Evolutionary conservation across 2,888 invertebrate species (phyloP), one percentile per base, ranked within the genome.

Genomic region (Myopa testacea): DNA sequence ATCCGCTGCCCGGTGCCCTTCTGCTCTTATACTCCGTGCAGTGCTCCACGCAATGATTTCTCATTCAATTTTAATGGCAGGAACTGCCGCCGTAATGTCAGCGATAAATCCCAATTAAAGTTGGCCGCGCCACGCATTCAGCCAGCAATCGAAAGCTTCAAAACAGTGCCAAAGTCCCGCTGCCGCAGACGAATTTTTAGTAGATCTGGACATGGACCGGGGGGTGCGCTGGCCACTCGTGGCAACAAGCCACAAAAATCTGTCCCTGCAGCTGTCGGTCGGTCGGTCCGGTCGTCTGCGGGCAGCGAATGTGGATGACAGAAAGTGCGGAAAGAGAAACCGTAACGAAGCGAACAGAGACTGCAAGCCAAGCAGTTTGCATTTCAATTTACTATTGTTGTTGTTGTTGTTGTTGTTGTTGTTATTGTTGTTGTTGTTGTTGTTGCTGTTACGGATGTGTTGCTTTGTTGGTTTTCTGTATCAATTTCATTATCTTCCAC

Each of bases 81-180:
- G 69, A 75, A 75, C 40, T 69, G 75, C 75, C 63, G 76, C 71
- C 76, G 45, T 62, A 55, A 65, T 63, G 63, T 76, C 71, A 65
- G 55, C 76, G 52, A 71, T 71, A 76, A 71, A 76, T 76, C 76
- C 71, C 76, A 76, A 71, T 71, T 76, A 71, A 76, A 76, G 71
- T 76, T 71, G 40, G 69, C 70, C 69, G 40, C 38, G 58, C 76
- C 45, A 37, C 68, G 76, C 70, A 34, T 50, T 70, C 70, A 34
- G 40, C 75, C 45, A 34, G 40, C 75, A 26, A 60, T 34, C 38
- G 37, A 75, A 69, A 75, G 45, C 69, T 69, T 34, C 58, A 60
- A 68, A 55, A 40, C 37, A 62, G 38, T 26, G 62, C 76, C 60
- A 40, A n/a, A 34, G 62, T 4, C 12, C 26, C 45, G 14, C 40